Percentiles rank a stretch among this genome's conserved stretches.
Evolutionary conservation across 2,888 invertebrate species (phyloP).

Genomic region (Ophonus ardosiacus): DNA sequence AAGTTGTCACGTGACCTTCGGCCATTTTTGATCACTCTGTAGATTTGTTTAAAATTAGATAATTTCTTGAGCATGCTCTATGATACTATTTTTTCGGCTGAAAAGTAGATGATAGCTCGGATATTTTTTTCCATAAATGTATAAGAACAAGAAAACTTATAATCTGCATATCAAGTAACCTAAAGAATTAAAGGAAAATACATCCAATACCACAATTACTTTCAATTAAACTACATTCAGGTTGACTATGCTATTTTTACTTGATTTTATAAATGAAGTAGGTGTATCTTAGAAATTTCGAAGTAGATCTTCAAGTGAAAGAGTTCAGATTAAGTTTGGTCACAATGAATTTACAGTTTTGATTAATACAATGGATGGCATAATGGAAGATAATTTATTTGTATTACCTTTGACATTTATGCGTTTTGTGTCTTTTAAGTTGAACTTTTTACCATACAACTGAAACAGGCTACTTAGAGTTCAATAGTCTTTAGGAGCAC

Average conservation of each 20-base stretch:
- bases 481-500: background rate
- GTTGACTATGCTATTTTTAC: background rate
- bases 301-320: background rate
- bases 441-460: background rate
- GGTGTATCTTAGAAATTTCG: background rate
- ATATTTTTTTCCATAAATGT: too few relatives aligned
- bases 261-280: background rate
- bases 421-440: background rate
- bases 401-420: constrained; percentile 13
- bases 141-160: too few relatives aligned
- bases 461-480: background rate
- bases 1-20: too few relatives aligned
- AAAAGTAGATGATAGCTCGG: too few relatives aligned
- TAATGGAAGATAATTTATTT: constrained; percentile 6
- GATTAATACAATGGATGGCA: background rate
- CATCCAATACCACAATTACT: too few relatives aligned
- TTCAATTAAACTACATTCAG: too few relatives aligned
- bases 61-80: too few relatives aligned
- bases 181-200: background rate
- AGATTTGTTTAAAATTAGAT: too few relatives aligned
- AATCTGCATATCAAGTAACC: too few relatives aligned
- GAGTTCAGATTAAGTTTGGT: background rate
- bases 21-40: too few relatives aligned
- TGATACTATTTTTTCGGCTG: too few relatives aligned
- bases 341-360: constrained; percentile 20